phyloP scores from a whole-genome alignment of 2,888 invertebrate genomes.

The Odontomyia ornata region DNA sequence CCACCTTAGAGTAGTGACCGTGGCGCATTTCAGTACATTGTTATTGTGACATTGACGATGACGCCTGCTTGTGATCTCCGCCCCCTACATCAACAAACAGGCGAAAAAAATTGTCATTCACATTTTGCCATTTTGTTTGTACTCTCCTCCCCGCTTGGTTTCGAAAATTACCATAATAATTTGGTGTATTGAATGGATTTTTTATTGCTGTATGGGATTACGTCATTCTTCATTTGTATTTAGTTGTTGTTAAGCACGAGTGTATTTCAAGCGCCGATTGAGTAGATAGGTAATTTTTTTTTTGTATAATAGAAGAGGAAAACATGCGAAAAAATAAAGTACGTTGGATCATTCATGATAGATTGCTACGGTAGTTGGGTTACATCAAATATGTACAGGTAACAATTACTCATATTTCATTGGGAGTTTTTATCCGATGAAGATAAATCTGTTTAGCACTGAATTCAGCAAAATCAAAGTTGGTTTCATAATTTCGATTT shows the following conservation, averaged over 20 bases:
- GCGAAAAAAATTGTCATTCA: conserved; percentile 22
- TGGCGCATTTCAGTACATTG: no score
- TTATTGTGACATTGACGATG: conserved; percentile 18
- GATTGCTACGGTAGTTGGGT: neutral
- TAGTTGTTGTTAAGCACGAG: no score
- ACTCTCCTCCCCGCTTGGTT: neutral
- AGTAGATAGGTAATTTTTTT: neutral
- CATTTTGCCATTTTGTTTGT: conserved; percentile 19
- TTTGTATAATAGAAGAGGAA: neutral
- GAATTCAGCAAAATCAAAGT: no score
- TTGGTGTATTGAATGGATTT: conserved; percentile 15
- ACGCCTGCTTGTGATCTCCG: neutral
- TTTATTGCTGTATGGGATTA: conserved; percentile 5
- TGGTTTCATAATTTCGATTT: no score
- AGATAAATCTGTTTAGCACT: no score
- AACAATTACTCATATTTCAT: no score
- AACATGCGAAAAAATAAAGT: neutral
- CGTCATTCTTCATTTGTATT: neutral
- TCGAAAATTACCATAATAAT: conserved; percentile 32
- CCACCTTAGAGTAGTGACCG: no score
- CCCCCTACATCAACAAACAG: conserved; percentile 16
- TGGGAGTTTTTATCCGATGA: no score
- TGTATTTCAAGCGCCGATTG: no score
- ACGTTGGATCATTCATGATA: neutral
- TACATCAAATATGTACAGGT: neutral